Evolutionary conservation across 2,797 vertebrate species (phyloP), one percentile per base, ranked within the genome.

Genomic region (Momotus momota): DNA sequence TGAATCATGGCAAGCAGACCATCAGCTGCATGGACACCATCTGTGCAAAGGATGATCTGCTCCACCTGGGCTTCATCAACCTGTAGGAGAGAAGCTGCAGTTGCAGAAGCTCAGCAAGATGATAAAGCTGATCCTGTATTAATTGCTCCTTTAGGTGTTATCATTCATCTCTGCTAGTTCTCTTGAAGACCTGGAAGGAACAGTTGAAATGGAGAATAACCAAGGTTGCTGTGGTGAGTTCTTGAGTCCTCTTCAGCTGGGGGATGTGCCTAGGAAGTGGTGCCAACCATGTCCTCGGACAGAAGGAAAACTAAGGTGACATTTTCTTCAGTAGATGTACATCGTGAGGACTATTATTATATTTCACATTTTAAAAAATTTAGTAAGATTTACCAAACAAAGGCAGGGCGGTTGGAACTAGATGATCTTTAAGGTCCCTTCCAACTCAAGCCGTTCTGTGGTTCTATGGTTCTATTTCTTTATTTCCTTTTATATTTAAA

Each of bases 351-450:
- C 14, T 29, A 23, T 55, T 6, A n/a, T 20, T 6, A 16, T 27
- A 46, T 43, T 90, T 69, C 21, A 58, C 64, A 81, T 77, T 75
- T 91, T 78, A 90, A 64, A 49, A 54, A 67, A 87, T 58, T 17
- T 84, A 54, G 9, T 26, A 69, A 49, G 10, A 31, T 65, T 60
- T 61, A 66, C 35, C 35, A 35, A 35, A 35, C 35, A 35, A 35
- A 7, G 35, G 35, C 8, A 35, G 35, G 8, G 35, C 7, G 35
- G 35, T 35, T 35, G 35, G 35, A 35, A 35, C 35, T 35, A 35
- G 35, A 35, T 35, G 35, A 35, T 35, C 35, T 35, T 35, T 35
- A 35, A 35, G 35, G 35, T 35, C 35, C 35, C 35, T 35, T 35
- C 35, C 35, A 35, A 35, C 35, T 35, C 35, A 35, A 35, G 35